phyloP scores from a whole-genome alignment of 1,140 invertebrate species.

The Lithobius niger region DNA sequence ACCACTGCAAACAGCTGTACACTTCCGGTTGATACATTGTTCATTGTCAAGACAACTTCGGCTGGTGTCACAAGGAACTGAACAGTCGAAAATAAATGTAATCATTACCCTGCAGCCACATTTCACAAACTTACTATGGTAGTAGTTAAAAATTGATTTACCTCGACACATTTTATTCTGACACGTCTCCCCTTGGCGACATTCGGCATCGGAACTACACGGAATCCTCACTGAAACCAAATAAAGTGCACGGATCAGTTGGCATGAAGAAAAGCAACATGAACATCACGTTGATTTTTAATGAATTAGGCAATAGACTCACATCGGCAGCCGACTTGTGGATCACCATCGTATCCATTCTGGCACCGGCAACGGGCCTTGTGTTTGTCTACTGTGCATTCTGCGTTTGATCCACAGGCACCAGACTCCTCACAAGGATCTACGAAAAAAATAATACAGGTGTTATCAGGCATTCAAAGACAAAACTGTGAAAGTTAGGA shows the following conservation, averaged over 20 bases:
- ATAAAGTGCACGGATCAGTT: too few species aligned
- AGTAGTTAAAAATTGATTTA: constrained; percentile 4
- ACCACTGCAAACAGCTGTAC: constrained; percentile 44
- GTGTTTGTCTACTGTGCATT: constrained; percentile 45
- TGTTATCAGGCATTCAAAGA: too few species aligned
- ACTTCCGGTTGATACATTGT: constrained; percentile 8
- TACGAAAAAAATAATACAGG: constrained; percentile 26
- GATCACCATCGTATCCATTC: constrained; percentile 60
- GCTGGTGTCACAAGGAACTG: constrained; percentile 8
- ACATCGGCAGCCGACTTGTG: constrained; percentile 46
- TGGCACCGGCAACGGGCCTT: constrained; percentile 55
- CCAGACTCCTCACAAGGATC: constrained; percentile 57
- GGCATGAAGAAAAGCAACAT: too few species aligned
- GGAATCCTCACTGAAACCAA: background rate
- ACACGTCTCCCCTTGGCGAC: constrained; percentile 8
- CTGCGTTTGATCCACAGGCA: constrained; percentile 29
- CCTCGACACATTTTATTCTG: constrained; percentile 11
- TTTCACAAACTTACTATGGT: background rate
- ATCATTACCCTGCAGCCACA: background rate
- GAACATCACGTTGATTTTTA: too few species aligned
- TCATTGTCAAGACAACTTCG: constrained; percentile 7
- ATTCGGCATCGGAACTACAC: constrained; percentile 1
- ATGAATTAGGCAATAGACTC: too few species aligned
- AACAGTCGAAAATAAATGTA: background rate
- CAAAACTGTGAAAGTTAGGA: too few species aligned